Base-by-base conservation (phyloP, 2,113 vertebrate genomes). In the Odobenus rosmarus region DNA sequence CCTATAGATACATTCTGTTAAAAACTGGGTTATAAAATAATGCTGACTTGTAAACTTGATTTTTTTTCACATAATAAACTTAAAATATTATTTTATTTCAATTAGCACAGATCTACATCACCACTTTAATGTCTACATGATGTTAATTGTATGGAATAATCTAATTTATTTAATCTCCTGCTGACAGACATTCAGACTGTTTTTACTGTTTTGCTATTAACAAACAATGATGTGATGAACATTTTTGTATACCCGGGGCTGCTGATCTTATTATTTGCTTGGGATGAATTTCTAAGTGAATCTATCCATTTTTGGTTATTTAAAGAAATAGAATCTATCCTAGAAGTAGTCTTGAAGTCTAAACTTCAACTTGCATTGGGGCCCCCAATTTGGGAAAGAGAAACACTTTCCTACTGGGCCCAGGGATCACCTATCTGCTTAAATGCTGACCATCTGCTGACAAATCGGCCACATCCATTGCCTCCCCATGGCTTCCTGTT, bases 31-130 rank as follows among this genome's bases (percentile, higher is more conserved):
- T 84, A 94, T 85, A 9, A 94, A 95, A 96, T 82, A 64, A 77
- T 80, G 21, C 55, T 96, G 53, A 86, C 39, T 69, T 94, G 5
- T 90, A 93, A 96, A 64, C 1, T 67, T 53, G 19, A 49, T 64
- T 90, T 95, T 93, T 93, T 97, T 92, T 87, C 36, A 96, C 18
- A 62, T 72, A 85, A 87, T 69, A 82, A 42, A 72, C 92, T 57
- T 33, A 69, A 95, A 95, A 55, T 53, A 55, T 46, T 31, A 46
- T 61, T 92, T 93, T 77, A 93, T 61, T 93, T 95, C 77, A 72
- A 14, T 51, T 77, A 96, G 49, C 46, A 95, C 59, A 90, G 51
- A 64, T 69, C 31, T 51, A 53, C 24, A 3, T 95, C 14, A 95
- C 14, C 72, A 74, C 74, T 90, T 83, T 90, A 90, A 74, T 79